Conservation (phyloP, 2,888 invertebrate species). For the Epinotia nisella region DNA sequence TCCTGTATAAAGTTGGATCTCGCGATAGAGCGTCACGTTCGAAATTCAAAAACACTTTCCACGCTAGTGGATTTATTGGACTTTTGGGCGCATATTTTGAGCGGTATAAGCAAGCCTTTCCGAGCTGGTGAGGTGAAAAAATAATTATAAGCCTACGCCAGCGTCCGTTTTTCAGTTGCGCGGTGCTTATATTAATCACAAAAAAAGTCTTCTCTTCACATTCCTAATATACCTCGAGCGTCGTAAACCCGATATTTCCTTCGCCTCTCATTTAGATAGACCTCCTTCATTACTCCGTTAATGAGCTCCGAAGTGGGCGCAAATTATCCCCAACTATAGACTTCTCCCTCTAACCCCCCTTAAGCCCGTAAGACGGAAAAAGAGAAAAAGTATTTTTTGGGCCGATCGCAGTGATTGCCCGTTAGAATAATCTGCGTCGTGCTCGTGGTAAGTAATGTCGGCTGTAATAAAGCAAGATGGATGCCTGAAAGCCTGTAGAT, state of each 20-base stretch:
- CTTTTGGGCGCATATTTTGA: too few relatives aligned
- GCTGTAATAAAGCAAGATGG: constrained; percentile 37
- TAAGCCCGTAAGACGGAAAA: neutral
- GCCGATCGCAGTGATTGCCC: constrained; percentile 27
- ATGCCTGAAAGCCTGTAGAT: constrained; percentile 16
- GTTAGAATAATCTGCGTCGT: constrained; percentile 37
- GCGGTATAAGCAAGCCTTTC: too few relatives aligned
- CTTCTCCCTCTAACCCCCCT: neutral
- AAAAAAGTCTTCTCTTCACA: constrained; percentile 5
- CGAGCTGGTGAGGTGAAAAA: too few relatives aligned
- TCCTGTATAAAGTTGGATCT: too few relatives aligned
- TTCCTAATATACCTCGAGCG: constrained; percentile 3
- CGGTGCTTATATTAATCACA: neutral
- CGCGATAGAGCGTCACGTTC: too few relatives aligned
- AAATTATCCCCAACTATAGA: constrained; percentile 41
- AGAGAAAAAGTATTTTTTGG: constrained; percentile 34
- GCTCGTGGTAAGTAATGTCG: constrained; percentile 36
- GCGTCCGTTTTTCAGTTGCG: neutral
- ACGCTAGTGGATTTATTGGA: too few relatives aligned
- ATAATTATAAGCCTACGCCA: too few relatives aligned
- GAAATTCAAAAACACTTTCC: too few relatives aligned
- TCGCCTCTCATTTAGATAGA: constrained; percentile 41
- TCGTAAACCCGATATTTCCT: constrained; percentile 24
- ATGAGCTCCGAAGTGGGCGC: constrained; percentile 40
- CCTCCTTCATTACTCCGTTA: constrained; percentile 34